phyloP scores from a whole-genome alignment of 1,140 invertebrate genomes.

The Magallana ariakensis region DNA sequence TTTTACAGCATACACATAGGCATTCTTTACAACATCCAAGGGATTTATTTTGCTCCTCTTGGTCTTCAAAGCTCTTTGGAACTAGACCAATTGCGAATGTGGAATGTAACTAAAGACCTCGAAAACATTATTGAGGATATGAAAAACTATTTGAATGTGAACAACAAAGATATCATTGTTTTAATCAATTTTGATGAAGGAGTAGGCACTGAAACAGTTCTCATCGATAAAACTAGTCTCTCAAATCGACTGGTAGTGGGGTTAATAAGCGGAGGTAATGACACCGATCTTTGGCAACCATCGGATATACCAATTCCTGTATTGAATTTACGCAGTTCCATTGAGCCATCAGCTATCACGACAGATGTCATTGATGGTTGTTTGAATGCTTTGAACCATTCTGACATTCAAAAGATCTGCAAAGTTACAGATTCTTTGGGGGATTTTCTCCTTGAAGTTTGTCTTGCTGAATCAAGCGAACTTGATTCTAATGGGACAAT shows the following conservation, averaged over 20 bases:
- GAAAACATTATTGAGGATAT: conserved; percentile 48
- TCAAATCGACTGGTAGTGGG: background rate
- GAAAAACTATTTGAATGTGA: conserved; percentile 37
- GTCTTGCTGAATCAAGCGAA: conserved; percentile 52
- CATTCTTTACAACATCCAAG: conserved; percentile 40
- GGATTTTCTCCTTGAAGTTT: conserved; percentile 61
- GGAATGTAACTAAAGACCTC: conserved; percentile 54
- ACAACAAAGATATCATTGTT: conserved; percentile 43
- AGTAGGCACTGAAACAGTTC: conserved; percentile 39
- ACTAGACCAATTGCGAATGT: conserved; percentile 55
- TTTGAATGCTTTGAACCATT: conserved; percentile 44
- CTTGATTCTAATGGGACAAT: conserved; percentile 41
- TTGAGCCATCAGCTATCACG: conserved; percentile 29
- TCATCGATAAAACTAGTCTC: background rate
- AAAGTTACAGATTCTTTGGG: conserved; percentile 48
- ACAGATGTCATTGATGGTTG: conserved; percentile 47
- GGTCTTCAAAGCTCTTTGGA: conserved; percentile 40
- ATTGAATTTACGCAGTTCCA: conserved; percentile 28
- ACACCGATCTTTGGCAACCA: conserved; percentile 53
- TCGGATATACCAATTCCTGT: conserved; percentile 61
- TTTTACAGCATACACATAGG: conserved; percentile 13
- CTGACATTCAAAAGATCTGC: conserved; percentile 52
- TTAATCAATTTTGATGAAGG: conserved; percentile 60
- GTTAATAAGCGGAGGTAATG: conserved; percentile 4
- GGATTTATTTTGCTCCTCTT: conserved; percentile 46